Evolutionary conservation across 2,797 vertebrate genomes (phyloP), one percentile per base, ranked within the genome.

Genomic region (Adelosebastes latens): DNA sequence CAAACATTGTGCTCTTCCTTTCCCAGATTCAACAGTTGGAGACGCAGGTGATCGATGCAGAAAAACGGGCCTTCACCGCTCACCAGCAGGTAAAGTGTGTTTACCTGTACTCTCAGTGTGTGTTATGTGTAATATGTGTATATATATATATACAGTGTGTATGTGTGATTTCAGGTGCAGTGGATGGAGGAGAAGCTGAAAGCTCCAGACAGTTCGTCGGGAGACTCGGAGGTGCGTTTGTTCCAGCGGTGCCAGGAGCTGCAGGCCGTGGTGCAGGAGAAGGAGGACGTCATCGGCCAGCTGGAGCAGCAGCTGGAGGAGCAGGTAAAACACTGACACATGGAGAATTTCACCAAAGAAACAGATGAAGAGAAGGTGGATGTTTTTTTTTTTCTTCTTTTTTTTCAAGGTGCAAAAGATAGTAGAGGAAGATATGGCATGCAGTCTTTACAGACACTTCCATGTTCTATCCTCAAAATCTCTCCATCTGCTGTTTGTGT

Each of bases 181-280:
- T 97, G 97, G 94, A 98, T 99, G 98, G 98, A 99, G 93, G 98
- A 99, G 91, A 98, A 97, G 93, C 93, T 99, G 91, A 98, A 97
- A 90, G 95, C 96, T 65, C 95, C 97, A 39, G 97, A 98, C 61
- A 92, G 96, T 78, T 97, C 96, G 90, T 96, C 96, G 0, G 97
- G 94, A n/a, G 97, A 97, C 94, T 96, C 97, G 10, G 98, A 99
- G 93, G 95, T 93, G 31, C 94, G 92, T 49, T 77, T 99, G 83
- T 98, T 98, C 87, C 96, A 96, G 72, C 97, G 94, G 32, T 99
- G 97, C 92, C 98, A 98, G 95, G 97, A 98, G 86, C 94, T 99
- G 88, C 97, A 99, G 92, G 94, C 85, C 1, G 74, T 94, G 25
- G 87, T 98, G 84, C 97, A 97, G 88, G 97, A 98, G 88, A 99